These are phyloP conservation scores for Dynastes grantii DNA, from an alignment of 2,888 invertebrate species.

Conservation along the genomic window DNA sequence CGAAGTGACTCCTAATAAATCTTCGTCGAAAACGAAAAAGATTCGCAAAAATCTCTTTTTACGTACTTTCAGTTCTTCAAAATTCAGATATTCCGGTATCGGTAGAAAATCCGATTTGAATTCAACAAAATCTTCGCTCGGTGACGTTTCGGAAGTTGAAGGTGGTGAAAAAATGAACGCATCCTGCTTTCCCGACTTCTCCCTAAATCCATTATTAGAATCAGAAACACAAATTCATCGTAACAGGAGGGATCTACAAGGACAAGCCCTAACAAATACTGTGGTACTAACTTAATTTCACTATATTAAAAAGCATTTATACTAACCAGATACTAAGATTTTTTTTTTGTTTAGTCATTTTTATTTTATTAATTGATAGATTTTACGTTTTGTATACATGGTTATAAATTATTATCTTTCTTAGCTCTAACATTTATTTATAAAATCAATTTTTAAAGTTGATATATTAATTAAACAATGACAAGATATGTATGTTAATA, in stretches of 20 bases:
- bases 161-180: conserved; percentile 63
- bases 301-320: conserved; percentile 51
- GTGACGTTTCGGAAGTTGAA: conserved; percentile 55
- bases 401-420: too few species aligned
- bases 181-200: conserved; percentile 68
- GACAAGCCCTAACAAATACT: conserved; percentile 65
- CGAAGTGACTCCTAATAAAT: conserved; percentile 49
- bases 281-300: conserved; percentile 70
- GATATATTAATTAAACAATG: neutral
- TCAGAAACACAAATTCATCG: conserved; percentile 60
- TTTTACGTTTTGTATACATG: neutral
- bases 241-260: conserved; percentile 61
- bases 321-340: conserved; percentile 25
- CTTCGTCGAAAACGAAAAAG: conserved; percentile 57
- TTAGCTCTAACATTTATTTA: too few species aligned
- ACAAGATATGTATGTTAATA: conserved; percentile 31
- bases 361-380: conserved; percentile 27
- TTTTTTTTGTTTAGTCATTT: conserved; percentile 22
- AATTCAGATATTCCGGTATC: conserved; percentile 62
- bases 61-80: conserved; percentile 67
- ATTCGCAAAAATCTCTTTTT: conserved; percentile 66
- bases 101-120: conserved; percentile 62
- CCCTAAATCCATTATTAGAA: conserved; percentile 61
- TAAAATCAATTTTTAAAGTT: neutral
- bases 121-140: conserved; percentile 63